phyloP scores from a whole-genome alignment of 2,113 vertebrate genomes.

The Trichomycterus rosablanca region DNA sequence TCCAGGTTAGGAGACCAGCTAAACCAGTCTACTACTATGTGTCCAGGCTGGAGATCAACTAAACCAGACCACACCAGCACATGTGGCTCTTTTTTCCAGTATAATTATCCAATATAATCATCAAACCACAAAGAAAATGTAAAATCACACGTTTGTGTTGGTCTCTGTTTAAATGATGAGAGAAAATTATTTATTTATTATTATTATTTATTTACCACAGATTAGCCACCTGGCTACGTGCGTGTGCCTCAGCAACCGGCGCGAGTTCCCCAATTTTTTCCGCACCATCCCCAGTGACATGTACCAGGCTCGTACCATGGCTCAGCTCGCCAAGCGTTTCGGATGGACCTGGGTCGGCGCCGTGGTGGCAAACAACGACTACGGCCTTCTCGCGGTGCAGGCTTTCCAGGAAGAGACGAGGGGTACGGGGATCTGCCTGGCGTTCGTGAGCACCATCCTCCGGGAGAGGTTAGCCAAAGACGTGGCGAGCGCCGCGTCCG shows the following conservation, averaged over 20 bases:
- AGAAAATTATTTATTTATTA: too few species aligned
- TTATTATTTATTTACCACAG: conserved; percentile 53
- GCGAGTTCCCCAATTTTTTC: conserved; percentile 66
- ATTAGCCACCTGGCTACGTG: conserved; percentile 68
- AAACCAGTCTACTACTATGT: too few species aligned
- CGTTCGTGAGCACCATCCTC: conserved; percentile 60
- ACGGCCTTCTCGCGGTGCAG: conserved; percentile 57
- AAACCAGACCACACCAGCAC: too few species aligned
- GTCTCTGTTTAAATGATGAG: too few species aligned
- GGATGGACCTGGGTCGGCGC: conserved; percentile 68
- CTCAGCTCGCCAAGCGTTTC: conserved; percentile 59
- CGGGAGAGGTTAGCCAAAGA: conserved; percentile 56
- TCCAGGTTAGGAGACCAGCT: too few species aligned
- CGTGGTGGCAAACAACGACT: conserved; percentile 60
- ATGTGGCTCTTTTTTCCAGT: too few species aligned
- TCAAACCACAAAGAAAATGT: too few species aligned
- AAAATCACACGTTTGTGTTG: too few species aligned
- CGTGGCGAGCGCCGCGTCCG: conserved; percentile 49
- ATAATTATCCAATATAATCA: too few species aligned
- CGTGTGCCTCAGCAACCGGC: conserved; percentile 64
- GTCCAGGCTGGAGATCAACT: too few species aligned
- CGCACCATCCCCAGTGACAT: conserved; percentile 71
- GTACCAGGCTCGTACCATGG: conserved; percentile 64
- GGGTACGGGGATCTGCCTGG: conserved; percentile 59
- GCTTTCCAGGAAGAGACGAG: conserved; percentile 59